These are phyloP conservation scores for Bergia puertoricense DNA, from an alignment of 92 coral and sea anemone genomes.

Conservation along the genomic window DNA sequence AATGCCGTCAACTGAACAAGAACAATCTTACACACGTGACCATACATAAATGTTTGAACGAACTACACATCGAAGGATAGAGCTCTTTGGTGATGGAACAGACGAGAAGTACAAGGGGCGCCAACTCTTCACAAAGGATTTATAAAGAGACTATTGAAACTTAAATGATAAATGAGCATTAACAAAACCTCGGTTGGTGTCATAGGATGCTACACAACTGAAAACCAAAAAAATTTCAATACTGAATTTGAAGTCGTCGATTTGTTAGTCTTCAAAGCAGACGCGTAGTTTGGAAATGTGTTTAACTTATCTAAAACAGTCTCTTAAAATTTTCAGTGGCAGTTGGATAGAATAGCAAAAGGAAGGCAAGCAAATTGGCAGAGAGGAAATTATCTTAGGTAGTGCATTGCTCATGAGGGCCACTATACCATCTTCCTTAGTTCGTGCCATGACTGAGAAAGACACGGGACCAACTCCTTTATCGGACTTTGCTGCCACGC, in stretches of 20 bases:
- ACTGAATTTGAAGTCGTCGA: too few species aligned
- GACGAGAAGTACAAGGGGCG: not conserved
- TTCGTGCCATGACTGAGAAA: conserved; percentile 69
- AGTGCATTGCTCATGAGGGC: not conserved
- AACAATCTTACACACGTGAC: not conserved
- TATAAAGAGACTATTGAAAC: too few species aligned
- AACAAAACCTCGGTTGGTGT: too few species aligned
- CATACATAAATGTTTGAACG: not conserved
- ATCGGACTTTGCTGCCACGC: conserved; percentile 86
- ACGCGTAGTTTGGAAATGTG: too few species aligned
- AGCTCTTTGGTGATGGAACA: not conserved
- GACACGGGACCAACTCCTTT: conserved; percentile 85
- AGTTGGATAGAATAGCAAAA: not conserved
- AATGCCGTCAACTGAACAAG: not conserved
- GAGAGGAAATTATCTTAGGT: not conserved
- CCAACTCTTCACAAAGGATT: too few species aligned
- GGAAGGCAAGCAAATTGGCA: not conserved
- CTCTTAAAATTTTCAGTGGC: not conserved
- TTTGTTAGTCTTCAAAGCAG: too few species aligned
- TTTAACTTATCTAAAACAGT: too few species aligned
- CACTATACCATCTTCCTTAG: conserved; percentile 76
- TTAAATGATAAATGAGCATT: too few species aligned
- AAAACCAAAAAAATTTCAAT: too few species aligned
- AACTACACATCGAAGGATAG: not conserved
- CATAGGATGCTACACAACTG: too few species aligned